A percentile compares a stretch with the other conserved stretches of the same genome.
Evolutionary conservation across 2,797 vertebrate genomes (phyloP).

Genomic region (Cossypha polioptera): DNA sequence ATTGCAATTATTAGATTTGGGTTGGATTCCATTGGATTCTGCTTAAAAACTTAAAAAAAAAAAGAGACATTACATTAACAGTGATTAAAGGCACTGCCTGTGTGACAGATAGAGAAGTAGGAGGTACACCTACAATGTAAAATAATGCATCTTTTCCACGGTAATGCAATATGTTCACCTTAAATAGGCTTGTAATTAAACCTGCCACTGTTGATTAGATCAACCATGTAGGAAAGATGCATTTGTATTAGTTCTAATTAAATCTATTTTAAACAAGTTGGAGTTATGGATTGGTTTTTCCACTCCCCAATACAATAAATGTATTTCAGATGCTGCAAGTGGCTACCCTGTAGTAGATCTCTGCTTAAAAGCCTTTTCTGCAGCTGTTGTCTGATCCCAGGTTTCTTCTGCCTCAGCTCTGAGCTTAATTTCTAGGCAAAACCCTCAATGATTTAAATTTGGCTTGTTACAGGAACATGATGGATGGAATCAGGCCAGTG

Average conservation of each 20-base stretch:
- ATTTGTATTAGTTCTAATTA: constrained; percentile 62
- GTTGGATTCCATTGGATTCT: constrained; percentile 49
- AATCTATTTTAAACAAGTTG: constrained; percentile 17
- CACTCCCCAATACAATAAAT: background rate
- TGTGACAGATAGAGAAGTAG: constrained; percentile 42
- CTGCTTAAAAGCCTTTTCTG: background rate
- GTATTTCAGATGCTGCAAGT: background rate
- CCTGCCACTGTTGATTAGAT: constrained; percentile 56
- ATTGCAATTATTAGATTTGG: constrained; percentile 67
- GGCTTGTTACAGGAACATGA: background rate
- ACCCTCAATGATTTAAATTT: background rate
- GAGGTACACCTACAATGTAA: constrained; percentile 55
- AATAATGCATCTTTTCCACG: constrained; percentile 37
- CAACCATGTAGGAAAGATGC: constrained; percentile 38
- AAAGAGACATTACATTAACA: constrained; percentile 31
- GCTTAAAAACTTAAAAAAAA: background rate
- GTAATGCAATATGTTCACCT: constrained; percentile 62
- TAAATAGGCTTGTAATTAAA: constrained; percentile 64
- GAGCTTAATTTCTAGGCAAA: background rate
- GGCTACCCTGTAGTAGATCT: background rate
- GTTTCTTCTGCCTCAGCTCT: background rate
- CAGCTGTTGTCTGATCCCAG: background rate
- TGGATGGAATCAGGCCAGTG: background rate
- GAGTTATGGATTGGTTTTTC: background rate
- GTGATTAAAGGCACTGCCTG: constrained; percentile 35